Conservation (phyloP, 2,888 invertebrate species). For the Mythimna impura region DNA sequence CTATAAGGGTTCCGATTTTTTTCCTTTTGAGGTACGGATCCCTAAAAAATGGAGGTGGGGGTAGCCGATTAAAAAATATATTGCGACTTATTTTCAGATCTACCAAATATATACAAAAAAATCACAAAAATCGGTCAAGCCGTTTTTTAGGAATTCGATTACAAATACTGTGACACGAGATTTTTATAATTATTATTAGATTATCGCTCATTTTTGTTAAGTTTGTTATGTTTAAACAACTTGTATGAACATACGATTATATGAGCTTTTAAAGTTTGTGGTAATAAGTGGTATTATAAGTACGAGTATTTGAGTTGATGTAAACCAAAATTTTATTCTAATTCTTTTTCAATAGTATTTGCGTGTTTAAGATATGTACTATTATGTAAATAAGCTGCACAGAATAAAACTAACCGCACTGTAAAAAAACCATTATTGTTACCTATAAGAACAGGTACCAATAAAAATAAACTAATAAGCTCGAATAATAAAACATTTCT, state of each 20-base stretch:
- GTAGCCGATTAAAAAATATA: too few relatives aligned
- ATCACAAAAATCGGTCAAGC: too few relatives aligned
- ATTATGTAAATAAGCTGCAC: not conserved
- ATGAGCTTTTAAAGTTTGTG: not conserved
- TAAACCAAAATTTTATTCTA: not conserved
- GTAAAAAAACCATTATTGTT: not conserved
- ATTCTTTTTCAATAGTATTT: not conserved
- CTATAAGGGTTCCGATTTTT: too few relatives aligned
- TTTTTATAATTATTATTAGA: not conserved
- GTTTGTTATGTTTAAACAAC: not conserved
- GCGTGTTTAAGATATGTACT: too few relatives aligned
- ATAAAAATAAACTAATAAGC: constrained; percentile 19
- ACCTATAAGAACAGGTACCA: constrained; percentile 6
- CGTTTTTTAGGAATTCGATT: too few relatives aligned
- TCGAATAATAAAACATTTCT: constrained; percentile 51
- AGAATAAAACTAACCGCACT: not conserved
- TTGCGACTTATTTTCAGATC: too few relatives aligned
- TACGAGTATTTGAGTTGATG: not conserved
- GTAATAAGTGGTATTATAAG: not conserved
- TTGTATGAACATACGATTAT: not conserved
- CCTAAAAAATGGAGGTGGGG: too few relatives aligned
- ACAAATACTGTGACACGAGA: too few relatives aligned
- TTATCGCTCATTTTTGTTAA: not conserved
- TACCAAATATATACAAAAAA: too few relatives aligned
- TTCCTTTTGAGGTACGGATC: too few relatives aligned